Evolutionary conservation across 92 coral and sea anemone genomes (phyloP), one percentile per base, ranked within the genome.

Genomic region (Chrysogorgia sp.): DNA sequence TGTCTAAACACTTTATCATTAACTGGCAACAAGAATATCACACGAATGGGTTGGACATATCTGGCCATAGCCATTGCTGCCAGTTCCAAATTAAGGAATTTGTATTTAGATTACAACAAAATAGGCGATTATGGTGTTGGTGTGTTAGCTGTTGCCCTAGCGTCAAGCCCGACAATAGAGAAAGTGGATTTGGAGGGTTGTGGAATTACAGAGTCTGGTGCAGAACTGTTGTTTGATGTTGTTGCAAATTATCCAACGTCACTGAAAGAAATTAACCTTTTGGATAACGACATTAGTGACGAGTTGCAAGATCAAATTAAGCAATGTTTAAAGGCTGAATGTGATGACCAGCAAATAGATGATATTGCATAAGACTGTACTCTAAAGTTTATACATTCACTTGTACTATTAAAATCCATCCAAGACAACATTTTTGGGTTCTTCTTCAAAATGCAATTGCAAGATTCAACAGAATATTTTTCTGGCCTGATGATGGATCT

Each of bases 1-100:
- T 89, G 88, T 12, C 75, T 93, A 9, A 30, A 57, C 17, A 93
- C 92, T 35, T 90, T 94, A 13, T 89, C 97, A 10, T 67, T 94
- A 52, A 92, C 98, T 26, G 98, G 97, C 58, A 94, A 94, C 79
- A 90, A 75, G 21, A 69, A 74, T 21, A 80, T 94, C 40, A 85
- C 97, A 10, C 88, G 91, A 0, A 86, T 74, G 37, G 98, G 98
- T 3, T 94, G 98, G 97, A 85, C 98, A 2, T 91, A 91, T 56
- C 86, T 94, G 26, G 97, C 98, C 23, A 90, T 94, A 82, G 97
- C 97, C 49, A 92, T 94, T 22, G 96, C 98, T 20, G 97, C 97
- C 31, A 91, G 90, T 64, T 89, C 97, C 3, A 84, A 85, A 48
- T 52, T 94, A 1, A 81, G 69, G 24, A 80, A 81, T 40, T 86